A percentile compares a stretch with the other conserved stretches of the same genome.
phyloP scores from a whole-genome alignment of 2,113 vertebrate genomes.

The Setophaga kirtlandii region DNA sequence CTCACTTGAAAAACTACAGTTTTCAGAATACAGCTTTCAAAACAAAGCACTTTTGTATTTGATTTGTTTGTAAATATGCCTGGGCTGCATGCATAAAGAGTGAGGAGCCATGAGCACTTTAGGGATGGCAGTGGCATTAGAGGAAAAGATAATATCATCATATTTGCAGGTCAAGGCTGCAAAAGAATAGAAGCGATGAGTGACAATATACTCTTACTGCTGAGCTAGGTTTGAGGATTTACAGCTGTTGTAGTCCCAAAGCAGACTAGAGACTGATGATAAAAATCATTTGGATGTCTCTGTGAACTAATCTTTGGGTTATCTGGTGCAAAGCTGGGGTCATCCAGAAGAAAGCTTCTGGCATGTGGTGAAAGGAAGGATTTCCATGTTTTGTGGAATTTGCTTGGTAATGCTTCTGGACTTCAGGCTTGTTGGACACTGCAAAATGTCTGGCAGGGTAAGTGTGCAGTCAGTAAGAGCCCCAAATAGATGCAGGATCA shows the following conservation, averaged over 20 bases:
- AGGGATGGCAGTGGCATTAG: background rate
- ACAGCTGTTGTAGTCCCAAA: background rate
- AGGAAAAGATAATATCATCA: background rate
- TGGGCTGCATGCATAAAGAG: background rate
- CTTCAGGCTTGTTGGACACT: background rate
- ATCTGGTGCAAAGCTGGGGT: background rate
- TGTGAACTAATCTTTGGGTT: background rate
- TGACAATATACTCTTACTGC: background rate
- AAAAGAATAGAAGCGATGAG: background rate
- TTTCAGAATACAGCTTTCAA: conserved; percentile 23
- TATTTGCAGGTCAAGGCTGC: background rate
- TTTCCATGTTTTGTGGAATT: background rate
- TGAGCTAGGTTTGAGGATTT: background rate
- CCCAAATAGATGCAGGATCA: background rate
- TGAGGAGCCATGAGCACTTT: background rate
- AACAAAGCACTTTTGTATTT: conserved; percentile 36
- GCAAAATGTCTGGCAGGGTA: background rate
- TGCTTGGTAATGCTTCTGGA: background rate
- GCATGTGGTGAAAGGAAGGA: background rate
- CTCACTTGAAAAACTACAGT: background rate
- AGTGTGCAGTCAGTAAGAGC: background rate
- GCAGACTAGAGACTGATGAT: background rate
- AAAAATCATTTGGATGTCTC: background rate
- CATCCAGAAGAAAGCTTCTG: background rate
- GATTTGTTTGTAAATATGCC: conserved; percentile 29